Conservation (phyloP, 2,797 vertebrate genomes). For the Stomatorhinus walkeri region DNA sequence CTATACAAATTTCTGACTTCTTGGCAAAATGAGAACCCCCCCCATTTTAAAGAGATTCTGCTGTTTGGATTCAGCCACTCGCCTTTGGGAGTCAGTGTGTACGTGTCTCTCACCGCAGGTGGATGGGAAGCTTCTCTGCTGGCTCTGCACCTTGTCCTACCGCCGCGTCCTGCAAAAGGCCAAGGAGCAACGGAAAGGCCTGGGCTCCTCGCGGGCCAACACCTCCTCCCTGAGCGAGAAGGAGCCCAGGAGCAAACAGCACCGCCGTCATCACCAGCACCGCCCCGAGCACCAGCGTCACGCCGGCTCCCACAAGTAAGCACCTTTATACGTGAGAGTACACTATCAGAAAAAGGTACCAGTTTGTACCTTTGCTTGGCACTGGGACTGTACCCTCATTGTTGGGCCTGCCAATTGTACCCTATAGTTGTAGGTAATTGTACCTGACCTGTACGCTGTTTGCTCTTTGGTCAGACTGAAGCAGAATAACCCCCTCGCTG, state of each 20-base stretch:
- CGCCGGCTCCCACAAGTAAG: conserved; percentile 85
- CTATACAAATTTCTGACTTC: background rate
- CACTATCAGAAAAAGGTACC: background rate
- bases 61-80: background rate
- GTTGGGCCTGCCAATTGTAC: background rate
- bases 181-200: conserved; percentile 94
- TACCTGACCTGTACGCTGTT: too few relatives aligned
- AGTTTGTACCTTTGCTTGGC: background rate
- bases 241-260: conserved; percentile 86
- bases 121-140: conserved; percentile 93
- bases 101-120: conserved; percentile 59
- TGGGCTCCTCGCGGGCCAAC: conserved; percentile 85
- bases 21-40: background rate
- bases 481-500: background rate
- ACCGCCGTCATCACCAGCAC: conserved; percentile 71
- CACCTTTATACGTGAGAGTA: conserved; percentile 16
- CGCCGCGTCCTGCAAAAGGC: conserved; percentile 98
- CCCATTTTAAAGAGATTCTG: background rate
- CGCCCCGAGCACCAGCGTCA: conserved; percentile 72
- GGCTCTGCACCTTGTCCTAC: conserved; percentile 95
- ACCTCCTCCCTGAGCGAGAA: conserved; percentile 90
- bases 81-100: background rate
- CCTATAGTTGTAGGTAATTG: background rate
- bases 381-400: background rate
- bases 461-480: background rate